Percentiles rank a stretch among this genome's conserved stretches.
These are phyloP conservation scores for Apostichopus parvimensis DNA, from an alignment of 35 echinoderm and acorn worm species.

Conservation along the genomic window DNA sequence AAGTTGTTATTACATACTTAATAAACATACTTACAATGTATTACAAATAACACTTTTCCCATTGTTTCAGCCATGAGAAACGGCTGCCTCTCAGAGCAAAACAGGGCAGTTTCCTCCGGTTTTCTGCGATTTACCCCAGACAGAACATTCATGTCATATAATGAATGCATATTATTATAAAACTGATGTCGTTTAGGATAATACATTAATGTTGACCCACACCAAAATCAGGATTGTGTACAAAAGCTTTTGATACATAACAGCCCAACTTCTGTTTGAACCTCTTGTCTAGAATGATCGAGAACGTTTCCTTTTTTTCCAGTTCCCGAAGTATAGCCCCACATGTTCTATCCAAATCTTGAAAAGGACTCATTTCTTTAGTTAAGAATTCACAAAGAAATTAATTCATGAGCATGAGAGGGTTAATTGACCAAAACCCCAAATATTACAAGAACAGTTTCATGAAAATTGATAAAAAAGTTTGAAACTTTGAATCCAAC, in stretches of 20 bases:
- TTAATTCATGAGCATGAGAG: no score
- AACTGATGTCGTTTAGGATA: background rate
- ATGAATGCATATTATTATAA: background rate
- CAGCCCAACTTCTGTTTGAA: no score
- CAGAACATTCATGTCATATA: background rate
- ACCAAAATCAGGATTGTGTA: background rate
- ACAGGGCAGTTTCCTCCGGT: background rate
- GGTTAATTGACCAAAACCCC: no score
- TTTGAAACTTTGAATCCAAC: no score
- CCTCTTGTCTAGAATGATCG: no score
- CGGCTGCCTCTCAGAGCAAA: background rate
- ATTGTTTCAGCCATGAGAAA: background rate
- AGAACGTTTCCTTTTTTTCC: no score
- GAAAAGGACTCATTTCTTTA: no score
- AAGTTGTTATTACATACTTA: background rate
- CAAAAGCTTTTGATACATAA: background rate
- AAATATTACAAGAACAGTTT: no score
- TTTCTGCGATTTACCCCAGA: background rate
- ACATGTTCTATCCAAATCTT: no score
- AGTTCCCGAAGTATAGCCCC: no score
- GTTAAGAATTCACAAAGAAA: no score
- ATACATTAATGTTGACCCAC: background rate
- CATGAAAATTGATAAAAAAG: no score
- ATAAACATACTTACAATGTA: slow-evolving; percentile 7
- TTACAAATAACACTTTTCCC: background rate